These are phyloP conservation scores for Prionailurus viverrinus DNA, from an alignment of 2,113 vertebrate species.

Conservation along the genomic window DNA sequence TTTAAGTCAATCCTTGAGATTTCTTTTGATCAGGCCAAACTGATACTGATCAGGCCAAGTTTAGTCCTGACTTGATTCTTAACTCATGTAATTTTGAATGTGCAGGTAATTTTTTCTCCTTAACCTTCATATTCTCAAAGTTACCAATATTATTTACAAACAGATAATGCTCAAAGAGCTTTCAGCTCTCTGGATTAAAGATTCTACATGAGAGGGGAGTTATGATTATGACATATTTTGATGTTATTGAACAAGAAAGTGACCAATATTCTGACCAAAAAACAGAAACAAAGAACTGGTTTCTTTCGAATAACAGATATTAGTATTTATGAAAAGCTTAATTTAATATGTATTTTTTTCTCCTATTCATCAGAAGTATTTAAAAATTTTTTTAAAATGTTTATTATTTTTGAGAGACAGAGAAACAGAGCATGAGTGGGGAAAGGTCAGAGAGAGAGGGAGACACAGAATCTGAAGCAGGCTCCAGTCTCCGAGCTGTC, in stretches of 20 bases:
- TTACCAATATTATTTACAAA: conserved; percentile 9
- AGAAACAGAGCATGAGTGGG: too few species aligned
- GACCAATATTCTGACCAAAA: not conserved
- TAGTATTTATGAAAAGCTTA: conserved; percentile 38
- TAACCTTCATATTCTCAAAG: conserved; percentile 25
- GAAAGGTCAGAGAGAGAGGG: too few species aligned
- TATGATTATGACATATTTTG: not conserved
- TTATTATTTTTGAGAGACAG: too few species aligned
- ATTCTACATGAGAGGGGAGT: not conserved
- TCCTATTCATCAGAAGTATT: not conserved
- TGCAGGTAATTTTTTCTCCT: not conserved
- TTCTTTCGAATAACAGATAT: not conserved
- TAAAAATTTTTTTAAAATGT: not conserved
- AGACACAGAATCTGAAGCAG: too few species aligned
- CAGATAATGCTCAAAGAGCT: conserved; percentile 19
- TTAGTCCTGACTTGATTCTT: conserved; percentile 41
- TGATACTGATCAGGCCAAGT: not conserved
- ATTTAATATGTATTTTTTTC: conserved; percentile 68
- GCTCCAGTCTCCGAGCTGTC: too few species aligned
- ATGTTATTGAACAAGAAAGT: conserved; percentile 19
- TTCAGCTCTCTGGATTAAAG: conserved; percentile 15
- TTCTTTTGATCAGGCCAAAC: not conserved
- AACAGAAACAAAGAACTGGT: not conserved
- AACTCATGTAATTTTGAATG: not conserved
- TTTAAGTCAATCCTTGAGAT: not conserved